Evolutionary conservation across 2,888 invertebrate genomes (phyloP).

Genomic region (Meteorus cinctellus): DNA sequence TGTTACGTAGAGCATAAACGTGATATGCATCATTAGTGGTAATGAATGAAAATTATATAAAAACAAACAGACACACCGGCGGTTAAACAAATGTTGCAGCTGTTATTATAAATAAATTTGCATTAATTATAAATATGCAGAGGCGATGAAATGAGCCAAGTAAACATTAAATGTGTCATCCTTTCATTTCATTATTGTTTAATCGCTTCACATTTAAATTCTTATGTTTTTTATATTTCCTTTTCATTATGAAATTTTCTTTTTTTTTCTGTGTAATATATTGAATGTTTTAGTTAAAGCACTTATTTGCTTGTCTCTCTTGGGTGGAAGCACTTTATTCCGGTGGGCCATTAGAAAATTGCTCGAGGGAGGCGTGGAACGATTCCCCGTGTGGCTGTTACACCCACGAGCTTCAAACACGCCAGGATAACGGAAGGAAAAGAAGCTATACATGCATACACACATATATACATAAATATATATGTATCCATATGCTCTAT

Average conservation of each 20-base stretch:
- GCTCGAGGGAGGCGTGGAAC: slow-evolving; percentile 43
- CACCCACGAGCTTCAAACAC: slow-evolving; percentile 37
- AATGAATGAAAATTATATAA: slow-evolving; percentile 4
- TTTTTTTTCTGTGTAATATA: background rate
- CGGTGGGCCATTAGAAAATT: slow-evolving; percentile 58
- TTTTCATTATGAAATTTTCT: background rate
- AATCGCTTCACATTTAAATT: background rate
- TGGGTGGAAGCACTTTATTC: slow-evolving; percentile 39
- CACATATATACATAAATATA: slow-evolving; percentile 22
- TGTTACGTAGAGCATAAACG: background rate
- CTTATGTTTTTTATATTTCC: background rate
- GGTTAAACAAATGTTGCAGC: background rate
- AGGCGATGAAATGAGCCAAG: slow-evolving; percentile 10
- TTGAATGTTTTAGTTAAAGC: slow-evolving; percentile 21
- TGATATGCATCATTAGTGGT: slow-evolving; percentile 21
- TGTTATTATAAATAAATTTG: slow-evolving; percentile 14
- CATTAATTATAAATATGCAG: slow-evolving; percentile 18
- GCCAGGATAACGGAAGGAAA: slow-evolving; percentile 32
- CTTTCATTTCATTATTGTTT: background rate
- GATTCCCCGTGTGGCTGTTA: slow-evolving; percentile 41
- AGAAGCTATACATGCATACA: slow-evolving; percentile 27
- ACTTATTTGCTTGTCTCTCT: slow-evolving; percentile 45
- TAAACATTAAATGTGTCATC: background rate
- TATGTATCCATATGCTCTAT: slow-evolving; percentile 18
- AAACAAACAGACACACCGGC: background rate